Conservation (phyloP, 37 sponge, comb jelly and placozoan genomes). For the Trichoplax adhaerens region DNA sequence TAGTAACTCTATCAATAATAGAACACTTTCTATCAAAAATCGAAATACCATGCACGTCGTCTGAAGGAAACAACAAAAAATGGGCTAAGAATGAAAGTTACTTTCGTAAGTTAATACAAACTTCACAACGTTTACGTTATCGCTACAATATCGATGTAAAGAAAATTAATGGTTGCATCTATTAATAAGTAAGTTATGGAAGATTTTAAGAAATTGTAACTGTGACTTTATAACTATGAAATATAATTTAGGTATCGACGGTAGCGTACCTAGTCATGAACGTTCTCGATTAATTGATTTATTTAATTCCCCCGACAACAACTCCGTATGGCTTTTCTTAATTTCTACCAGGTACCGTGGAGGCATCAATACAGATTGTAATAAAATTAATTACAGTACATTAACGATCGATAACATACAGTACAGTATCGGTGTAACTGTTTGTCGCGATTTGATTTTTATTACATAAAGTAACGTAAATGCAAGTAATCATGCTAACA, state of each 20-base stretch:
- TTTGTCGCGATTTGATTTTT: no score
- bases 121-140: no score
- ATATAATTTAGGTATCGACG: constrained; percentile 52
- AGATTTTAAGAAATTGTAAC: background rate
- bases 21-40: constrained; percentile 49
- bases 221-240: background rate
- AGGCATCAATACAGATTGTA: constrained; percentile 5
- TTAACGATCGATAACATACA: background rate
- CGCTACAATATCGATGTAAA: no score
- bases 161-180: no score
- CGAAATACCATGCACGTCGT: constrained; percentile 13
- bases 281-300: constrained; percentile 41
- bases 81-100: constrained; percentile 68
- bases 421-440: no score
- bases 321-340: constrained; percentile 39
- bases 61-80: constrained; percentile 6
- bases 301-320: constrained; percentile 45
- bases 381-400: constrained; percentile 10
- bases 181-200: background rate
- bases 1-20: constrained; percentile 57
- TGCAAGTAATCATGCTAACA: no score
- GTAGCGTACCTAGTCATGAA: constrained; percentile 42
- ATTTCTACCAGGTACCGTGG: constrained; percentile 58
- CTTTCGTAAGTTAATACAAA: background rate
- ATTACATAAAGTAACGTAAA: no score